phyloP scores from a whole-genome alignment of 2,797 vertebrate species.

The Tragopan temminckii region DNA sequence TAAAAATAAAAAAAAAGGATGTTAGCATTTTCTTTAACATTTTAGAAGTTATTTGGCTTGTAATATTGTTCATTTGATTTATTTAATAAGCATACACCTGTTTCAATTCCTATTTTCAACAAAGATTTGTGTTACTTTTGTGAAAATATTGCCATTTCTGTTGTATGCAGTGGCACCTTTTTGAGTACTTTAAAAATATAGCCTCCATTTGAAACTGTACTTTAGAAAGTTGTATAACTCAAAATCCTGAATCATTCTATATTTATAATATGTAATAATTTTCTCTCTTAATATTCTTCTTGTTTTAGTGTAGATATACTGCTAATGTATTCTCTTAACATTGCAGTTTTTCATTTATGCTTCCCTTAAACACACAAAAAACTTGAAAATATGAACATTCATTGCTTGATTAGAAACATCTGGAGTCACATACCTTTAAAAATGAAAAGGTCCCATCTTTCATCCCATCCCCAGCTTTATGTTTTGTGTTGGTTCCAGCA shows the following conservation, averaged over 20 bases:
- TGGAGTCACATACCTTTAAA: not conserved
- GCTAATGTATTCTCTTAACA: not conserved
- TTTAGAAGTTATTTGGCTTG: constrained; percentile 13
- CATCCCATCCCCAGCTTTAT: not conserved
- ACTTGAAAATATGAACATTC: not conserved
- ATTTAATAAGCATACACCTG: not conserved
- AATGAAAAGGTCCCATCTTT: not conserved
- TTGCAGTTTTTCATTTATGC: not conserved
- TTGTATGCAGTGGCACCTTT: not conserved
- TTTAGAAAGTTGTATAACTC: not conserved
- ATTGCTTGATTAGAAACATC: not conserved
- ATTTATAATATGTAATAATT: not conserved
- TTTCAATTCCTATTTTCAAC: not conserved
- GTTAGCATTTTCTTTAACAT: constrained; percentile 8
- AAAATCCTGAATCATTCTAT: not conserved
- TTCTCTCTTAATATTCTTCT: not conserved
- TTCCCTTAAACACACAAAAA: not conserved
- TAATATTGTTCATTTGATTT: not conserved
- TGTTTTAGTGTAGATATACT: not conserved
- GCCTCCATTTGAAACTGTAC: not conserved
- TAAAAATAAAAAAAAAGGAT: not conserved
- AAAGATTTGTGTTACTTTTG: not conserved
- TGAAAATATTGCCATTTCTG: not conserved
- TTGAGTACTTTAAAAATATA: not conserved
- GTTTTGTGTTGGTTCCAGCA: not conserved